phyloP scores from a whole-genome alignment of 2,888 invertebrate genomes.

The Deilephila porcellus region DNA sequence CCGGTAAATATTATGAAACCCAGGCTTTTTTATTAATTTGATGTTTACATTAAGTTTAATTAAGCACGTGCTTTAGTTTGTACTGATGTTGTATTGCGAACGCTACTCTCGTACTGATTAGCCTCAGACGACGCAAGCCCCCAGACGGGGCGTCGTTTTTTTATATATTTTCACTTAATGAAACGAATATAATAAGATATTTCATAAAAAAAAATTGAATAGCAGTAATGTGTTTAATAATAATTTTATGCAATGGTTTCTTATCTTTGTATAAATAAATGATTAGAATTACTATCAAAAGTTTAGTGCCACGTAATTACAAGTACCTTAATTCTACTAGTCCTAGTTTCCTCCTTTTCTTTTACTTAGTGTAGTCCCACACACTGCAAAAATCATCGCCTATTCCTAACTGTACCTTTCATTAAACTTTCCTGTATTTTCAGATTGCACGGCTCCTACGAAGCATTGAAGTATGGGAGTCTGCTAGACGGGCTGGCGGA shows the following conservation, averaged over 20 bases:
- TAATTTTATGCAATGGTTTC: too few species aligned
- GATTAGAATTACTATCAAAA: too few species aligned
- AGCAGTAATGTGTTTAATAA: neutral
- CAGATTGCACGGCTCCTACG: conserved; percentile 96
- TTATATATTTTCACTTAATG: neutral
- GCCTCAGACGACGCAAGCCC: neutral
- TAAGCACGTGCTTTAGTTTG: neutral
- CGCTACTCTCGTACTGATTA: neutral
- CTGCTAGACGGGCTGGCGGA: conserved; percentile 94
- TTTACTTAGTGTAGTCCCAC: too few species aligned
- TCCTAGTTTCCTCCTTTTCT: too few species aligned
- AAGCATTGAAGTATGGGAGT: conserved; percentile 96
- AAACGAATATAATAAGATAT: neutral
- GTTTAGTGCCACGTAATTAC: too few species aligned
- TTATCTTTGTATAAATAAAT: too few species aligned
- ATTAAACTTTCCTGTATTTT: neutral
- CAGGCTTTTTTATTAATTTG: too few species aligned
- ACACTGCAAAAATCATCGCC: too few species aligned
- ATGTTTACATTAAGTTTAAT: neutral
- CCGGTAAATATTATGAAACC: too few species aligned
- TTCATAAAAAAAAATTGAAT: neutral
- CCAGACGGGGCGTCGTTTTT: neutral
- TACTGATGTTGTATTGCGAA: neutral
- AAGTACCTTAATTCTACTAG: too few species aligned
- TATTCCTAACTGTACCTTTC: too few species aligned